A percentile compares a stretch with the other conserved stretches of the same genome.
phyloP scores from a whole-genome alignment of 2,113 vertebrate genomes.

The Brachyistius frenatus region DNA sequence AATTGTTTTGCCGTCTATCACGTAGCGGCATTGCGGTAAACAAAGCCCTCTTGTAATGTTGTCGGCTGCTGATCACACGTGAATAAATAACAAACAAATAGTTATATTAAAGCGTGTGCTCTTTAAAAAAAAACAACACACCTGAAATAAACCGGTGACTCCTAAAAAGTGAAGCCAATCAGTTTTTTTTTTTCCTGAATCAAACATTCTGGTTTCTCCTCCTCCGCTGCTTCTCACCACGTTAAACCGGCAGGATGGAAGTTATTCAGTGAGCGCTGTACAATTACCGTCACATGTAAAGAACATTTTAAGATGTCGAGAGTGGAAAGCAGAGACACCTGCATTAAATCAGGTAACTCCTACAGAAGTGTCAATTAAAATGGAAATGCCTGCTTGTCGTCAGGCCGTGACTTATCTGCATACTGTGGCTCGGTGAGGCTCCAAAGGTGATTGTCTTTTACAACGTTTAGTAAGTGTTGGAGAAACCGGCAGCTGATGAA shows the following conservation, averaged over 20 bases:
- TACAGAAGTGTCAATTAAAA: constrained; percentile 26
- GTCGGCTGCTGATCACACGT: not conserved
- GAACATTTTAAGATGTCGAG: constrained; percentile 31
- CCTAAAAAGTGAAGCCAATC: constrained; percentile 18
- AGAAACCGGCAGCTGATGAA: not conserved
- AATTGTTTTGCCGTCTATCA: no score
- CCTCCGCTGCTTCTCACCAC: constrained; percentile 17
- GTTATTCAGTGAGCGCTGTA: constrained; percentile 21
- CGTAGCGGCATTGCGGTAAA: no score
- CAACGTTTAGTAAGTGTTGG: not conserved
- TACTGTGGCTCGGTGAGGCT: not conserved
- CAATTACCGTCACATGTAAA: constrained; percentile 33
- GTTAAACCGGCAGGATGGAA: constrained; percentile 30
- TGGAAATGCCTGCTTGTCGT: not conserved
- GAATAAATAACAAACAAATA: not conserved
- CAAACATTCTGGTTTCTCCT: constrained; percentile 4
- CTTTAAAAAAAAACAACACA: not conserved
- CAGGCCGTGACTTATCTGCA: not conserved
- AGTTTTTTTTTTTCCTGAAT: constrained; percentile 25
- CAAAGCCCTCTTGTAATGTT: no score
- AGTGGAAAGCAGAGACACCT: constrained; percentile 16
- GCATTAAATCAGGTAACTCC: constrained; percentile 40
- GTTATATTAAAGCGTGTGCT: not conserved
- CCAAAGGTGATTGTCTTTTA: not conserved
- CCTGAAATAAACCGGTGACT: not conserved